Percentiles rank a stretch among this genome's conserved stretches.
These are phyloP conservation scores for Eleutherodactylus coqui DNA, from an alignment of 2,797 vertebrate species.

Conservation along the genomic window DNA sequence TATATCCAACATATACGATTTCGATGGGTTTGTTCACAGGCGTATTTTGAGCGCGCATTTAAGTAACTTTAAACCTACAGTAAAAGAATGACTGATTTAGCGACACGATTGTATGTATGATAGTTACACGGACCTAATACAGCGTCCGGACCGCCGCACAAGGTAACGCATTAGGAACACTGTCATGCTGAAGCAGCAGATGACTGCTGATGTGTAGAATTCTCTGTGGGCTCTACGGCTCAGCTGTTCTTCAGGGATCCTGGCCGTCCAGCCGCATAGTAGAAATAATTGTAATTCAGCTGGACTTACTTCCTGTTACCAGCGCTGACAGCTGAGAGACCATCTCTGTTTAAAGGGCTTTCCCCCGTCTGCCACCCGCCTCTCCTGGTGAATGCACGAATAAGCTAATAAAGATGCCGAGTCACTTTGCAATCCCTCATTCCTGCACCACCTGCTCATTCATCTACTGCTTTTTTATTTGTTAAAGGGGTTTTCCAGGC, in stretches of 20 bases:
- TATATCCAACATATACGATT: no score
- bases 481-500: no score
- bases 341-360: constrained; percentile 29
- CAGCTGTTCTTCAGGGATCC: constrained; percentile 71
- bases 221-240: constrained; percentile 65
- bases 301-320: constrained; percentile 65
- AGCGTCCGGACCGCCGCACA: not conserved
- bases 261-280: constrained; percentile 66
- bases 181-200: constrained; percentile 62
- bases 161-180: constrained; percentile 60
- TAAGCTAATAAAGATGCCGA: constrained; percentile 31
- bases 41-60: no score
- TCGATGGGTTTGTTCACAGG: no score
- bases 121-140: not conserved
- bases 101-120: not conserved
- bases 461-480: not conserved
- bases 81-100: not conserved
- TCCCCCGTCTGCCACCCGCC: not conserved
- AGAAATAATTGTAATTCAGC: constrained; percentile 72
- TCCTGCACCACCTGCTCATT: not conserved
- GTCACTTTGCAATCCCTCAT: not conserved
- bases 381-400: constrained; percentile 22
- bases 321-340: constrained; percentile 70
- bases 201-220: constrained; percentile 65
- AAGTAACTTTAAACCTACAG: not conserved